Base-by-base conservation (phyloP, 2,888 invertebrate species). In the Diachrysia chrysitis region DNA sequence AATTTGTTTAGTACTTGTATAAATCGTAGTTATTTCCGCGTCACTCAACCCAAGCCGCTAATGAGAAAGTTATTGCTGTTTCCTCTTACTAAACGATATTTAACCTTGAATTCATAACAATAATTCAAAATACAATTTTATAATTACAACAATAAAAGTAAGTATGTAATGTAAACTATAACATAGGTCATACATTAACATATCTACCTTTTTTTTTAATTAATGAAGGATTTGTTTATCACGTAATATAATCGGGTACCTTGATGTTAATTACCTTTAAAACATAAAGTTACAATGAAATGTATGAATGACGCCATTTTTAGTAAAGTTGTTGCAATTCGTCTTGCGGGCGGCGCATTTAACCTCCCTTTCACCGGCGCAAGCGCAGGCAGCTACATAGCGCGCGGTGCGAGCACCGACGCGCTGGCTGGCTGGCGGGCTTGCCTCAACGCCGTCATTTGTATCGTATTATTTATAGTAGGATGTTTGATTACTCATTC, bases 251-350 rank as follows among this genome's bases (percentile, higher is more conserved):
- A 78, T 69, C 63, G 57, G 32, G 61, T 82, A 78, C 78, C 83
- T 86, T 81, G 82, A 79, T 81, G 80, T 85, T 88, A 89, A 88
- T 89, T 86, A 87, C 84, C 89, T 88, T 86, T 85, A 85, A 86
- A 87, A 85, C 85, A 88, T 90, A 92, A 91, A 90, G 90, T 87
- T 91, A 92, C 88, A 89, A 87, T 89, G 87, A 93, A 92, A 89
- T 90, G 87, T 91, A 91, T 91, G 89, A 93, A 91, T 94, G 93
- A 93, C 92, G 94, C 93, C 94, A 95, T 93, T 94, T 93, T 93
- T 93, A 91, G 92, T 91, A 85, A 89, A 89, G 93, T 94, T 94
- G 92, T 89, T 80, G 92, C 93, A 94, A 94, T 93, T 91, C 87
- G 87, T 91, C 89, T 92, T 91, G 88, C 86, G 84, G 85, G 87